phyloP scores from a whole-genome alignment of 2,113 vertebrate genomes.

The Nansenia antarctica region DNA sequence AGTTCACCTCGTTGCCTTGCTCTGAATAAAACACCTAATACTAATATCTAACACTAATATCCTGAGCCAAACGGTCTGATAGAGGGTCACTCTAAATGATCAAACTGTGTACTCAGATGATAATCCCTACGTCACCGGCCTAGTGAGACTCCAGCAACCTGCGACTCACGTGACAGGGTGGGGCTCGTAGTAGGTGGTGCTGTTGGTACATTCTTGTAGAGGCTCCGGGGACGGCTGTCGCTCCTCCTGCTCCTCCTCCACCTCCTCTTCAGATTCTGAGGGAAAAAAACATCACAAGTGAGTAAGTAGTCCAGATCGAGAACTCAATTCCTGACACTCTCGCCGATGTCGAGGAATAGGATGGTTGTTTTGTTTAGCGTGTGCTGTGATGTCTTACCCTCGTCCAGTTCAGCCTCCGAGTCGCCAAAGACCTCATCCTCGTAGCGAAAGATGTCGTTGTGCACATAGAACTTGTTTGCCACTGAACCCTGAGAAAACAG shows the following conservation, averaged over 20 bases:
- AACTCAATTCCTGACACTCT: background rate
- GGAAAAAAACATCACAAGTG: background rate
- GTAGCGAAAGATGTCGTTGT: conserved; percentile 98
- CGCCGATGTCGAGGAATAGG: no score
- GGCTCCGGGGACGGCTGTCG: conserved; percentile 88
- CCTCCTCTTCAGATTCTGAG: conserved; percentile 93
- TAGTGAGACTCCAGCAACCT: background rate
- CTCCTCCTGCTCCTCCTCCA: conserved; percentile 92
- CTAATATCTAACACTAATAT: no score
- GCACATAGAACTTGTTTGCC: conserved; percentile 98
- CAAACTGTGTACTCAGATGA: no score
- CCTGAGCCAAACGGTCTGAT: no score
- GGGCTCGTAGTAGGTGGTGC: conserved; percentile 84
- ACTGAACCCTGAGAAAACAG: conserved; percentile 84
- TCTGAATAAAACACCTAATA: no score
- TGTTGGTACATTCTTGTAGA: conserved; percentile 86
- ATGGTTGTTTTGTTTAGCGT: no score
- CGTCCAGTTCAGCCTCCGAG: conserved; percentile 96
- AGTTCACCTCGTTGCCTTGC: no score
- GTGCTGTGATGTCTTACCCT: conserved; percentile 84
- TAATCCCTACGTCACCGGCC: no score
- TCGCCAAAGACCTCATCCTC: conserved; percentile 98
- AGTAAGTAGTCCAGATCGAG: background rate
- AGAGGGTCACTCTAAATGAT: no score
- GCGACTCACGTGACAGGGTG: conserved; percentile 87